These are phyloP conservation scores for Melanerpes aurifrons DNA, from an alignment of 2,113 vertebrate genomes.

Conservation along the genomic window DNA sequence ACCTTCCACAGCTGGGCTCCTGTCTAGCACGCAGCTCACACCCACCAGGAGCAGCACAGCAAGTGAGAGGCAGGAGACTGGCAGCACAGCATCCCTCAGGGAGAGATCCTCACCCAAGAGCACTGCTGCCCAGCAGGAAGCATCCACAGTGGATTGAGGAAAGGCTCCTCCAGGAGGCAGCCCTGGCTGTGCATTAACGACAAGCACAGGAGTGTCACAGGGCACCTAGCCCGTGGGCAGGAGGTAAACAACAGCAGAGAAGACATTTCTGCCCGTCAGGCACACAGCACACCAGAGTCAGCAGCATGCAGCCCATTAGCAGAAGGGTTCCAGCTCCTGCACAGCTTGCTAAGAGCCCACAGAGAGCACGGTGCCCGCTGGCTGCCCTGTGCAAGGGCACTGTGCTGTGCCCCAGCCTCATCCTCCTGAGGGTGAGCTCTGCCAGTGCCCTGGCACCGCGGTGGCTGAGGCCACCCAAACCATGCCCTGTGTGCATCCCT, in stretches of 20 bases:
- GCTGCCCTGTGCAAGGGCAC: rapidly evolving
- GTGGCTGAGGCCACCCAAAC: neutral
- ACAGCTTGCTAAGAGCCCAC: rapidly evolving
- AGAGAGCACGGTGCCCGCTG: rapidly evolving
- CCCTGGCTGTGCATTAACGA: rapidly evolving
- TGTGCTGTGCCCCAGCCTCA: rapidly evolving
- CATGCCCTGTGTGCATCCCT: rapidly evolving
- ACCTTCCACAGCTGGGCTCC: neutral
- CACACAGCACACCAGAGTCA: neutral
- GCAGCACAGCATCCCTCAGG: neutral
- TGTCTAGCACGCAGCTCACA: neutral
- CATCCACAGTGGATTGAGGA: neutral
- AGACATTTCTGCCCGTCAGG: neutral
- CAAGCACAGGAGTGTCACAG: neutral
- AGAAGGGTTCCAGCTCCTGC: rapidly evolving
- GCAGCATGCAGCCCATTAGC: neutral
- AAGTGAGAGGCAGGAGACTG: neutral
- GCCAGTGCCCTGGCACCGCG: rapidly evolving
- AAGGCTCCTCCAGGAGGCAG: neutral
- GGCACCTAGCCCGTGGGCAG: rapidly evolving
- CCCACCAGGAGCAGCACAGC: rapidly evolving
- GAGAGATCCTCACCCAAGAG: neutral
- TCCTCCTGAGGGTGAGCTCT: rapidly evolving
- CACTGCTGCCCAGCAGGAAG: neutral
- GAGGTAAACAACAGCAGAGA: rapidly evolving